A percentile compares a stretch with the other conserved stretches of the same genome.
These are phyloP conservation scores for Cichlasoma orientale DNA, from an alignment of 2,797 vertebrate species.

Conservation along the genomic window DNA sequence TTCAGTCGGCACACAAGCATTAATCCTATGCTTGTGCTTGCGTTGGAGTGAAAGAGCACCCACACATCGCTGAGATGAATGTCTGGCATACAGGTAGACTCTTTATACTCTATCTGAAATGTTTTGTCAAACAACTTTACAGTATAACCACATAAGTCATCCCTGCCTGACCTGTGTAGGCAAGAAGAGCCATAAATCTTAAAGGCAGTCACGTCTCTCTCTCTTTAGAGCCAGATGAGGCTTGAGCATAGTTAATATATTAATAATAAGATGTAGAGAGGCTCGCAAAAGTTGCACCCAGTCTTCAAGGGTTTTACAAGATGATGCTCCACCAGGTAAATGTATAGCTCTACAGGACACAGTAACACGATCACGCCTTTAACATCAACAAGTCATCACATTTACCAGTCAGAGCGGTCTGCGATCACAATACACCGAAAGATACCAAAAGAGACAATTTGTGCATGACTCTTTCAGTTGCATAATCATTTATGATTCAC, in stretches of 20 bases:
- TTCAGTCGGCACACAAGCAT: neutral
- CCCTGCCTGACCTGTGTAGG: neutral
- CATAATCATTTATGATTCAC: constrained; percentile 58
- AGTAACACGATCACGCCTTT: neutral
- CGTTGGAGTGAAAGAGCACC: constrained; percentile 17
- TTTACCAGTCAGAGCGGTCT: neutral
- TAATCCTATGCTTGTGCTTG: constrained; percentile 2
- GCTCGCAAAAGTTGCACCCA: neutral
- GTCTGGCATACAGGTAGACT: neutral
- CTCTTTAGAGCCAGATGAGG: neutral
- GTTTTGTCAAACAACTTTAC: neutral
- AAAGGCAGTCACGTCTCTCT: neutral
- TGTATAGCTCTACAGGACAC: neutral
- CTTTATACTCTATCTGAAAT: neutral
- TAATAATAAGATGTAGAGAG: neutral
- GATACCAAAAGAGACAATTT: constrained; percentile 25
- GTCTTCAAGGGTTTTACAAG: neutral
- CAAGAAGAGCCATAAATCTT: neutral
- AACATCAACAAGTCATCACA: neutral
- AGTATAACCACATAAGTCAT: neutral
- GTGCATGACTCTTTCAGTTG: constrained; percentile 33
- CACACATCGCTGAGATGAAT: constrained; percentile 18
- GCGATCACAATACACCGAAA: constrained; percentile 1
- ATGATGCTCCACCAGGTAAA: neutral
- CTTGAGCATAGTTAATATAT: neutral